Conservation (phyloP, 1,140 invertebrate species). For the Bombus picipes region DNA sequence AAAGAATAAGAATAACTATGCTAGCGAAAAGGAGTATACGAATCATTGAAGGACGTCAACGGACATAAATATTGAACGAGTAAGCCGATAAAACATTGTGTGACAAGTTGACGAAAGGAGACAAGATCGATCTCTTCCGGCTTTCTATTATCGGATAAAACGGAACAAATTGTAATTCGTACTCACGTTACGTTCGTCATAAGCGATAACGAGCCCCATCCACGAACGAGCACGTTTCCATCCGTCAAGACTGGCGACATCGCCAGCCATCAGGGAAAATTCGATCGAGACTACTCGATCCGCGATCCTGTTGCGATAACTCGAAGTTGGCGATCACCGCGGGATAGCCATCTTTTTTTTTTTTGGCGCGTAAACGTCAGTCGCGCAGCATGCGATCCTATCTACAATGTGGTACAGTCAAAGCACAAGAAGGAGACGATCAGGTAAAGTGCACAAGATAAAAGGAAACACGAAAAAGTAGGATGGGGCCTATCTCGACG, state of each 20-base stretch:
- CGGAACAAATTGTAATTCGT: neutral
- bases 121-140: neutral
- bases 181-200: neutral
- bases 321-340: neutral
- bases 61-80: slow-evolving; percentile 17
- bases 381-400: neutral
- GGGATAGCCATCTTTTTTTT: neutral
- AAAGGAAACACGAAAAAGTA: neutral
- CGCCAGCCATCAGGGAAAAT: neutral
- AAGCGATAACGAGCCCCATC: neutral
- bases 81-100: neutral
- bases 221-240: neutral
- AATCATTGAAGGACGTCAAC: neutral
- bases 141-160: neutral
- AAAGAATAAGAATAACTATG: neutral
- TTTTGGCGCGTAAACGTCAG: slow-evolving; percentile 25
- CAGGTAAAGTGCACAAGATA: neutral
- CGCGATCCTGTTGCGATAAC: neutral
- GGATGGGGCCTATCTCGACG: neutral
- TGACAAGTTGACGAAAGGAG: neutral
- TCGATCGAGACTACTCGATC: neutral
- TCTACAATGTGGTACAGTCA: neutral
- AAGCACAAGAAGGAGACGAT: neutral
- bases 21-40: neutral
- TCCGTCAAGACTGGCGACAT: neutral